These are phyloP conservation scores for Pseudopodoces humilis DNA, from an alignment of 2,113 vertebrate species.

Conservation along the genomic window DNA sequence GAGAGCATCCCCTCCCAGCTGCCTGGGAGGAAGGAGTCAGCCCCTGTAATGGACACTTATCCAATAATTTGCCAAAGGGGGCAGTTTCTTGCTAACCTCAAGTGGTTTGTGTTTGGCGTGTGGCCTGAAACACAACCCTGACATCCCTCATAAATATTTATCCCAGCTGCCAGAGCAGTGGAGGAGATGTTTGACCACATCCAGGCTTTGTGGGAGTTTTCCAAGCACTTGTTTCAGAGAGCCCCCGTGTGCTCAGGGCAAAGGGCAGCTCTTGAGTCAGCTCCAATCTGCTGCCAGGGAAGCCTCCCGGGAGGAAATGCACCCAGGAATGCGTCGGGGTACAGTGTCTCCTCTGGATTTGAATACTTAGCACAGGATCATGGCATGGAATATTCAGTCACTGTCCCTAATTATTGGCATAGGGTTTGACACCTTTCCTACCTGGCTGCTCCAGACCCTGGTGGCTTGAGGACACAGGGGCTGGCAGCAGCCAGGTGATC, in stretches of 20 bases:
- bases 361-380: not conserved
- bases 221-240: not conserved
- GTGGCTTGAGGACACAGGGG: accelerated
- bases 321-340: accelerated
- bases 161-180: not conserved
- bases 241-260: not conserved
- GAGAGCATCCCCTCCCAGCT: constrained; percentile 46
- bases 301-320: accelerated
- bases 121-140: constrained; percentile 52
- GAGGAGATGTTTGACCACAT: not conserved
- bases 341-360: not conserved
- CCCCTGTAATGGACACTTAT: constrained; percentile 66
- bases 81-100: constrained; percentile 60
- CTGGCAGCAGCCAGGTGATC: not conserved
- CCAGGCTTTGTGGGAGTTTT: constrained; percentile 19
- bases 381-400: not conserved
- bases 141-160: constrained; percentile 65
- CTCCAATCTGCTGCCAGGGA: not conserved
- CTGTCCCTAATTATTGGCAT: not conserved
- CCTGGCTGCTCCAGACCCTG: accelerated
- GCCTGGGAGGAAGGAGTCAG: constrained; percentile 47
- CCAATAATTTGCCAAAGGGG: constrained; percentile 63
- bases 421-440: not conserved
- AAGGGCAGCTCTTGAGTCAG: not conserved
- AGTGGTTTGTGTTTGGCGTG: constrained; percentile 30